These are phyloP conservation scores for Caenorhabditis zanzibari DNA, from an alignment of 2,888 invertebrate species.

Conservation along the genomic window DNA sequence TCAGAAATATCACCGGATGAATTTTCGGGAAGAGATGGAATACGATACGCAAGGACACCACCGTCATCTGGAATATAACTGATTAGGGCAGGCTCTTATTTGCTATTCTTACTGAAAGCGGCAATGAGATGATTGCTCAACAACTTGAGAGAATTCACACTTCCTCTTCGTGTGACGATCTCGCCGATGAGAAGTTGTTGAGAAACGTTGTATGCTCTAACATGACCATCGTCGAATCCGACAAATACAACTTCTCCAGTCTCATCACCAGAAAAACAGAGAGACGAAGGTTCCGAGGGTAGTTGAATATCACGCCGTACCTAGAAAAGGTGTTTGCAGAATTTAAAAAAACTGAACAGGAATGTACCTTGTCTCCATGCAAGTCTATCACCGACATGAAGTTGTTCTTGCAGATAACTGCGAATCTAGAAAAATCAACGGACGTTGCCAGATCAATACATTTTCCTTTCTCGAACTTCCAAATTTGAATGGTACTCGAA, in stretches of 20 bases:
- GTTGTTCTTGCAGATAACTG: slow-evolving; percentile 47
- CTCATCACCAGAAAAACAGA: slow-evolving; percentile 39
- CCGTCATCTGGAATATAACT: slow-evolving; percentile 86
- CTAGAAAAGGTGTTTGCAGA: slow-evolving; percentile 11
- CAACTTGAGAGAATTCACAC: slow-evolving; percentile 86
- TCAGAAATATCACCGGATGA: slow-evolving; percentile 3
- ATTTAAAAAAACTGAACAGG: background rate
- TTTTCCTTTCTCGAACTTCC: slow-evolving; percentile 67
- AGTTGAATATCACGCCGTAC: slow-evolving; percentile 21
- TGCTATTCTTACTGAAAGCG: slow-evolving; percentile 85
- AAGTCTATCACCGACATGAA: slow-evolving; percentile 29
- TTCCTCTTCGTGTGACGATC: slow-evolving; percentile 63
- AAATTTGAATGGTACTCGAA: slow-evolving; percentile 32
- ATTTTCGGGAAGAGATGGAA: slow-evolving; percentile 3
- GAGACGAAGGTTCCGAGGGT: background rate
- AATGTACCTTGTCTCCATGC: background rate
- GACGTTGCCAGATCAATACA: slow-evolving; percentile 66
- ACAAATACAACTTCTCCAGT: slow-evolving; percentile 49
- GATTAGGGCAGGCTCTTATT: slow-evolving; percentile 32
- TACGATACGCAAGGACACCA: slow-evolving; percentile 86
- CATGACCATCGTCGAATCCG: slow-evolving; percentile 55
- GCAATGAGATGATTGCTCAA: slow-evolving; percentile 86
- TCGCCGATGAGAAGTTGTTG: slow-evolving; percentile 24
- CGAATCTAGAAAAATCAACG: slow-evolving; percentile 22
- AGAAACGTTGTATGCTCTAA: slow-evolving; percentile 33